Evolutionary conservation across 2,888 invertebrate genomes (phyloP).

Genomic region (Iphiclides podalirius): DNA sequence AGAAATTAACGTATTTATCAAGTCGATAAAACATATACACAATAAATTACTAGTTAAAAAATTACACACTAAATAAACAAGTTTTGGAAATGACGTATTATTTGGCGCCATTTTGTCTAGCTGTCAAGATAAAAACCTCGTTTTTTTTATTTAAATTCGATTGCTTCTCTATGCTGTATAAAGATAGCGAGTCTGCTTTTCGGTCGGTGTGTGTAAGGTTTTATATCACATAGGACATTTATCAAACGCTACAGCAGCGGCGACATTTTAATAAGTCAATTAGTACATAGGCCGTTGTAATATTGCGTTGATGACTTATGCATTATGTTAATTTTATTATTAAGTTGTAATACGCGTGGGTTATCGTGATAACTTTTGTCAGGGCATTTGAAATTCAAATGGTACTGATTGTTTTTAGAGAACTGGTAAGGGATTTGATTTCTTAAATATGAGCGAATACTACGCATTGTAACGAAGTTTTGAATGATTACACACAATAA

Average conservation of each 20-base stretch:
- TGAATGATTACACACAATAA: no score
- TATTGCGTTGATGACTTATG: constrained; percentile 17
- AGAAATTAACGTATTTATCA: no score
- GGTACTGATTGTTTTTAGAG: background rate
- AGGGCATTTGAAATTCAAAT: constrained; percentile 9
- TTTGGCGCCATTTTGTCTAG: background rate
- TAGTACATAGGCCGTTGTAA: constrained; percentile 23
- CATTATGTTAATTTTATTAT: constrained; percentile 21
- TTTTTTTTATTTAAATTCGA: constrained; percentile 2
- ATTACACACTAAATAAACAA: no score
- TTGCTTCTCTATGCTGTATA: no score
- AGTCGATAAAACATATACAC: no score
- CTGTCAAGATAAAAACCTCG: background rate
- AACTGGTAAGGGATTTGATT: background rate
- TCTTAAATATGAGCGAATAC: no score
- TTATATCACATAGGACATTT: constrained; percentile 13
- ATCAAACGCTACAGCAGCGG: constrained; percentile 10
- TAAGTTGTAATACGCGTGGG: constrained; percentile 17
- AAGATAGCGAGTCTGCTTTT: no score
- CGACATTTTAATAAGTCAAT: constrained; percentile 33
- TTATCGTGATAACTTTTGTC: background rate
- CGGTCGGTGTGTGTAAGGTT: constrained; percentile 1
- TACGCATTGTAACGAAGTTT: no score
- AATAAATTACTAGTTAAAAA: no score
- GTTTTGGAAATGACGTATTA: no score